Evolutionary conservation across 2,113 vertebrate species (phyloP).

Genomic region (Nipponia nippon): DNA sequence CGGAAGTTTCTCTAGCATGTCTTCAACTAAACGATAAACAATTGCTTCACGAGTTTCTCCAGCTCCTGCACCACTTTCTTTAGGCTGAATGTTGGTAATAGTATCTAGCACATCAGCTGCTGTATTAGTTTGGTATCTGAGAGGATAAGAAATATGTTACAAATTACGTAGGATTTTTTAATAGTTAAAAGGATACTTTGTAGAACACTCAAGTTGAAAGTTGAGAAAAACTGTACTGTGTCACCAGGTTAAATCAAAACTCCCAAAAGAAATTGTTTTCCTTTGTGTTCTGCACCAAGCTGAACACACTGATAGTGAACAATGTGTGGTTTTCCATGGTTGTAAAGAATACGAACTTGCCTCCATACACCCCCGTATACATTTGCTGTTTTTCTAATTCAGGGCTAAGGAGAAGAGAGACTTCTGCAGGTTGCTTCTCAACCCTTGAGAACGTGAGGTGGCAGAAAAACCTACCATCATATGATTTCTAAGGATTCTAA

Average conservation of each 20-base stretch:
- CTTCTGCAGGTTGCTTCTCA: neutral
- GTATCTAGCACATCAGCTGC: slow-evolving; percentile 75
- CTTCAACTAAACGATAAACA: slow-evolving; percentile 74
- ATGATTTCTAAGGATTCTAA: neutral
- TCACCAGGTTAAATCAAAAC: neutral
- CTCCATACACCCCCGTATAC: neutral
- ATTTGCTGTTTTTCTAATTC: neutral
- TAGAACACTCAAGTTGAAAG: neutral
- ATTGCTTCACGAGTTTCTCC: slow-evolving; percentile 78
- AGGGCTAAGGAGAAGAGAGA: neutral
- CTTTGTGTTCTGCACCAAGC: neutral
- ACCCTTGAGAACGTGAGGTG: neutral
- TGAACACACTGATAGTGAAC: neutral
- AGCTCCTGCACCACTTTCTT: slow-evolving; percentile 72
- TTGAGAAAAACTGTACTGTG: neutral
- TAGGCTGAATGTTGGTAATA: slow-evolving; percentile 80
- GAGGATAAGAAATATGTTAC: neutral
- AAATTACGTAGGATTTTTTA: neutral
- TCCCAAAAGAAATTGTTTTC: neutral
- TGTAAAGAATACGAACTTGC: neutral
- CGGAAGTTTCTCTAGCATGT: slow-evolving; percentile 79
- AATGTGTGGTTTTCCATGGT: neutral
- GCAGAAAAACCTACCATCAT: neutral
- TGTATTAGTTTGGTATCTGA: slow-evolving; percentile 78
- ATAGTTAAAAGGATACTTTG: neutral